These are phyloP conservation scores for Herpetotheres cachinnans DNA, from an alignment of 2,113 vertebrate genomes.

Conservation along the genomic window DNA sequence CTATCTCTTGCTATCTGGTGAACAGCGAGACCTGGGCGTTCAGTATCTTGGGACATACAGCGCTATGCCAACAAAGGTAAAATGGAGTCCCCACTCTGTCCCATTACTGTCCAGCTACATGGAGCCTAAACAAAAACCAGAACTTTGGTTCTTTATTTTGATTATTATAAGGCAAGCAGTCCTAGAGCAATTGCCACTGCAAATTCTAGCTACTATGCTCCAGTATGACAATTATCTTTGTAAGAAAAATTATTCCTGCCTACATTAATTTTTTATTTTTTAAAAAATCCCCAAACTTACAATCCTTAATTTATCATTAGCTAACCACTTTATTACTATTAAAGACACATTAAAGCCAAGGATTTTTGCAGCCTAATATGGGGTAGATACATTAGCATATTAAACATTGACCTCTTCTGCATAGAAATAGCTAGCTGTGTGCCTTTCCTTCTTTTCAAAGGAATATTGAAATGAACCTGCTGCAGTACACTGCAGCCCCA, in stretches of 20 bases:
- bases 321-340: constrained; percentile 7
- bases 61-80: background rate
- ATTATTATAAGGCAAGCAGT: background rate
- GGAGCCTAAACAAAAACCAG: background rate
- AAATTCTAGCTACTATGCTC: background rate
- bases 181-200: background rate
- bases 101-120: background rate
- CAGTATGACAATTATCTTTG: background rate
- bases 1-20: background rate
- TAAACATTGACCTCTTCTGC: background rate
- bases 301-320: constrained; percentile 22
- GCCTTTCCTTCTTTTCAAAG: background rate
- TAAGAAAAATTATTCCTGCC: background rate
- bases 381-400: background rate
- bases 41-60: background rate
- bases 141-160: background rate
- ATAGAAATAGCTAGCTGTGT: background rate
- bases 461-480: background rate
- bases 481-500: background rate
- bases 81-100: background rate
- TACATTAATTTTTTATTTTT: background rate
- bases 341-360: constrained; percentile 28
- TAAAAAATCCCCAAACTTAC: background rate
- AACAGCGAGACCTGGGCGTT: background rate
- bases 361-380: background rate